Conservation (phyloP, 2,888 invertebrate genomes). For the Tipula unca region DNA sequence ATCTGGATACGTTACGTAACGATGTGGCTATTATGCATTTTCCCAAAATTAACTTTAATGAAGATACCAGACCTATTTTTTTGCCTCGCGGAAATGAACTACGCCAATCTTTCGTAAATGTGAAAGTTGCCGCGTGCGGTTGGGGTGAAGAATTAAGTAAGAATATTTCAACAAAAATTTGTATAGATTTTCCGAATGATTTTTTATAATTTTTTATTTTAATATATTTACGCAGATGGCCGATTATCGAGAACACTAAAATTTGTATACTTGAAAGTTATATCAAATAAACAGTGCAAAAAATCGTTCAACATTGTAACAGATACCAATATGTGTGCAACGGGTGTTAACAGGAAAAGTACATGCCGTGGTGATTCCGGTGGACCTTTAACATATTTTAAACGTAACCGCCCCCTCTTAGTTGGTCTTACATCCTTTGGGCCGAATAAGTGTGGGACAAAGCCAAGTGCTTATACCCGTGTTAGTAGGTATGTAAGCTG, state of each 20-base stretch:
- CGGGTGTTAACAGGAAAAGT: background rate
- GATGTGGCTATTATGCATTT: background rate
- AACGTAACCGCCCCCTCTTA: background rate
- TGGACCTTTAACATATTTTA: background rate
- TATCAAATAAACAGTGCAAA: background rate
- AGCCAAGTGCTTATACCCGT: background rate
- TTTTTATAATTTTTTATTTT: background rate
- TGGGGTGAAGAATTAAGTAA: background rate
- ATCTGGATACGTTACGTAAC: too few species aligned
- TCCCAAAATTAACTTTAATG: background rate
- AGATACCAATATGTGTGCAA: background rate
- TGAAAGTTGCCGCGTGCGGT: background rate
- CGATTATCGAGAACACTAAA: background rate
- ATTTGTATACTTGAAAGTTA: background rate
- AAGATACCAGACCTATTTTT: background rate
- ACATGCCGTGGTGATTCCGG: background rate
- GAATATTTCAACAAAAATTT: background rate
- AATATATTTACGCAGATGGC: background rate
- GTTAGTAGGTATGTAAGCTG: background rate
- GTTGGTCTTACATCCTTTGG: background rate
- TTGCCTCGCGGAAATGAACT: background rate
- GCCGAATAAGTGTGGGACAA: background rate
- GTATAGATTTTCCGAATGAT: background rate
- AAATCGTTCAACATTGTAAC: background rate
- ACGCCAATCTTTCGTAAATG: background rate